phyloP scores from a whole-genome alignment of 2,113 vertebrate species.

The Catharus minimus region DNA sequence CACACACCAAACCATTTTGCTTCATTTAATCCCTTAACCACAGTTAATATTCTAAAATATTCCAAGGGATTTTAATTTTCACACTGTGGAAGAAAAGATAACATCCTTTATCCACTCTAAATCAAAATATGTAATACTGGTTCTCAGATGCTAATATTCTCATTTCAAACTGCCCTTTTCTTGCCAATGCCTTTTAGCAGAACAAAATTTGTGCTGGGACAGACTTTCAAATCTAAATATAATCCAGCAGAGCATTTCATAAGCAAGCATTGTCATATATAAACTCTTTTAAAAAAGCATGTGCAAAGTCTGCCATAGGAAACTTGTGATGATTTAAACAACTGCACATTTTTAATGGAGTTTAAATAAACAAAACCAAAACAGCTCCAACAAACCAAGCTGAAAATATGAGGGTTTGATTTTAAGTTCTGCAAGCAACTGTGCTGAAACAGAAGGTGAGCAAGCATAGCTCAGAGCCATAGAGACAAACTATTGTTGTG shows the following conservation, averaged over 20 bases:
- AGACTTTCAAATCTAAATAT: not conserved
- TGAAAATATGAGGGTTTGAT: not conserved
- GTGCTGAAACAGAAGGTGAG: not conserved
- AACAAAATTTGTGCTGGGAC: not conserved
- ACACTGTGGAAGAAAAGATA: not conserved
- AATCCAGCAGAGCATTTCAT: not conserved
- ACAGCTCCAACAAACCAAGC: not conserved
- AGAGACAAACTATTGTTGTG: not conserved
- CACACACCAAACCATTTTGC: constrained; percentile 50
- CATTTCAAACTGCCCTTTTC: not conserved
- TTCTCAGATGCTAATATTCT: not conserved
- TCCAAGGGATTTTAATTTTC: constrained; percentile 52
- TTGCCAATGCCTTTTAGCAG: not conserved
- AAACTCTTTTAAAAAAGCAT: not conserved
- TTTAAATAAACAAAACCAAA: not conserved
- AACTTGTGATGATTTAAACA: not conserved
- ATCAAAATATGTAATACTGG: not conserved
- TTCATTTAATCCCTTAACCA: constrained; percentile 61
- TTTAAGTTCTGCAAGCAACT: not conserved
- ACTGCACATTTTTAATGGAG: not conserved
- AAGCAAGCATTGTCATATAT: not conserved
- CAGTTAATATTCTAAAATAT: constrained; percentile 55
- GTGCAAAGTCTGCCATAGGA: not conserved
- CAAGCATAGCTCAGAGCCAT: not conserved
- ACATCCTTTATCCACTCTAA: not conserved